Evolutionary conservation across 2,888 invertebrate genomes (phyloP).

Genomic region (Tachystola acroxantha): DNA sequence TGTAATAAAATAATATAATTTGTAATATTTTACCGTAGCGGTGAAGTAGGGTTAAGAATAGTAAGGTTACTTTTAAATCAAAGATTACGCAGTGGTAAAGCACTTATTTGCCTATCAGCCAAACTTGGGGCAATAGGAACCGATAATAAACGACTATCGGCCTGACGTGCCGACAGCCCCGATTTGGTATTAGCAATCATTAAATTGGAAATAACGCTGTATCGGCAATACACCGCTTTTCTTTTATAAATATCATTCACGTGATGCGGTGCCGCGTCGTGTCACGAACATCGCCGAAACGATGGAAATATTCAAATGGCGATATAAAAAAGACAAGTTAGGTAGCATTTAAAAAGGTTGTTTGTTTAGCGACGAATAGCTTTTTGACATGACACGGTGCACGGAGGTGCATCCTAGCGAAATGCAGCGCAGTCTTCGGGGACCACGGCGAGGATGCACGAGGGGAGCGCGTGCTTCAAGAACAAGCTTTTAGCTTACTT

Average conservation of each 20-base stretch:
- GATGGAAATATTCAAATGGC: constrained; percentile 77
- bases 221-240: constrained; percentile 72
- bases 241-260: constrained; percentile 78
- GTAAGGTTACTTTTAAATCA: too few relatives aligned
- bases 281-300: constrained; percentile 71
- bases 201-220: constrained; percentile 77
- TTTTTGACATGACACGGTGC: constrained; percentile 68
- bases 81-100: not conserved
- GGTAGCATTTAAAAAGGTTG: constrained; percentile 78
- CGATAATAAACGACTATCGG: constrained; percentile 50
- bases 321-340: constrained; percentile 78
- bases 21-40: too few relatives aligned
- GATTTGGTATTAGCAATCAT: constrained; percentile 75
- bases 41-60: too few relatives aligned
- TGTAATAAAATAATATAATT: too few relatives aligned
- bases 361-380: constrained; percentile 75
- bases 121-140: constrained; percentile 39
- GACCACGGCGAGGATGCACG: too few relatives aligned
- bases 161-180: constrained; percentile 63
- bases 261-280: constrained; percentile 74
- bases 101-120: constrained; percentile 19
- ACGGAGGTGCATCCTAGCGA: constrained; percentile 21
- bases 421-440: constrained; percentile 42
- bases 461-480: too few relatives aligned
- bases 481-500: too few relatives aligned